These are phyloP conservation scores for Corvus hawaiiensis DNA, from an alignment of 2,113 vertebrate species.

Conservation along the genomic window DNA sequence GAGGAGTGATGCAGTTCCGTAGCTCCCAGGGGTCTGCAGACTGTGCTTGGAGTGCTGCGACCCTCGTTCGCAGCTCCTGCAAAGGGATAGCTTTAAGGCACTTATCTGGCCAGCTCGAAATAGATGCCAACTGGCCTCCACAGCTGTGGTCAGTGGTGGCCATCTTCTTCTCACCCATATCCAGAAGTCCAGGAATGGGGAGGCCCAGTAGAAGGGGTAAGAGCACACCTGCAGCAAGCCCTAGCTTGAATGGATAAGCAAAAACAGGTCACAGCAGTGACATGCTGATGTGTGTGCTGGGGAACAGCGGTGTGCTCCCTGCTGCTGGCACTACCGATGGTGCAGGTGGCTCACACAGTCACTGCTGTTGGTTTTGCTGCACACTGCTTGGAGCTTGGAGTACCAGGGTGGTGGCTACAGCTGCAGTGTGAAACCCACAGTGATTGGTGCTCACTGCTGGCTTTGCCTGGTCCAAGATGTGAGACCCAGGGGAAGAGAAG, in stretches of 20 bases:
- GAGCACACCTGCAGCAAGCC: background rate
- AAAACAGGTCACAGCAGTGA: background rate
- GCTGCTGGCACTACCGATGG: accelerated
- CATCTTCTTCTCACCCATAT: background rate
- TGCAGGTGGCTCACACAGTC: background rate
- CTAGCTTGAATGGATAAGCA: background rate
- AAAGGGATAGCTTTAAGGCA: background rate
- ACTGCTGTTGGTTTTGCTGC: background rate
- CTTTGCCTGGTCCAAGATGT: background rate
- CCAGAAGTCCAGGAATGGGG: background rate
- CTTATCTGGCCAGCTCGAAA: background rate
- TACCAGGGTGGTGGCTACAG: background rate
- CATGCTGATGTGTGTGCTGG: accelerated
- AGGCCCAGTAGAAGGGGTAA: background rate
- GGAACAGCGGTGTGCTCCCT: background rate
- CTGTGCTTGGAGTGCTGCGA: background rate
- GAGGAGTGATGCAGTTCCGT: background rate
- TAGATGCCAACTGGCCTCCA: background rate
- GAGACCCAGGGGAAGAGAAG: background rate
- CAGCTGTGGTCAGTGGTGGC: background rate
- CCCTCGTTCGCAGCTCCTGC: background rate
- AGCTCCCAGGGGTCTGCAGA: background rate
- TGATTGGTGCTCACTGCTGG: accelerated
- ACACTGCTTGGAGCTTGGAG: background rate
- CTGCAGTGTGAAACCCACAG: background rate